Conservation (phyloP, 2,888 invertebrate genomes). For the Mimas tiliae region DNA sequence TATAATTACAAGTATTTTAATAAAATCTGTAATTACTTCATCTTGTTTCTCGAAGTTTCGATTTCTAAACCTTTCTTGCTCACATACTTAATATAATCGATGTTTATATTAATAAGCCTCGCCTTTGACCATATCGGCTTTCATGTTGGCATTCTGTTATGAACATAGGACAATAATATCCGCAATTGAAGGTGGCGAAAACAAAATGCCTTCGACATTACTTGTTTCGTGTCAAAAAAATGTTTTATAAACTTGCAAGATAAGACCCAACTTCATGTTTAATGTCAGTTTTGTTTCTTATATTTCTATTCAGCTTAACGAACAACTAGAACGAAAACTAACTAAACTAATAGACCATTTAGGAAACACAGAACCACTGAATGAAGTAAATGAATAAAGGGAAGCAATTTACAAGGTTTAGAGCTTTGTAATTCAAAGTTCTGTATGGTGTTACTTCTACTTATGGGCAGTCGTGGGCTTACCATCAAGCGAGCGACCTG, state of each 20-base stretch:
- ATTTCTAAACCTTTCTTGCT: background rate
- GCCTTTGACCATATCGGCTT: background rate
- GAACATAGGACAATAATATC: background rate
- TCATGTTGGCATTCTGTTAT: background rate
- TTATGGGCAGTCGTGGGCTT: too few relatives aligned
- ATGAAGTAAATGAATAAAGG: too few relatives aligned
- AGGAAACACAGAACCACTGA: too few relatives aligned
- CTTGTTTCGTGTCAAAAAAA: background rate
- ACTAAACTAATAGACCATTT: too few relatives aligned
- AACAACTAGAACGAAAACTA: too few relatives aligned
- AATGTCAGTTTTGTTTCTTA: background rate
- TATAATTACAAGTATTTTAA: too few relatives aligned
- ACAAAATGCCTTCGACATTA: background rate
- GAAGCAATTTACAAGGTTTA: too few relatives aligned
- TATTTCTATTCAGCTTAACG: background rate
- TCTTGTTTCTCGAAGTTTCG: too few relatives aligned
- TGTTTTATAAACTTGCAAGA: constrained; percentile 1
- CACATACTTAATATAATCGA: background rate
- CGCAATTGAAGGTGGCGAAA: background rate
- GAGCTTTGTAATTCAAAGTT: too few relatives aligned
- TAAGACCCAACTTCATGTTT: background rate
- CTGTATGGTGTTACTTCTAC: too few relatives aligned
- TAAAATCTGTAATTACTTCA: too few relatives aligned
- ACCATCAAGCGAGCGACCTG: too few relatives aligned
- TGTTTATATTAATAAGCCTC: background rate